Evolutionary conservation across 2,888 invertebrate genomes (phyloP).

Genomic region (Tuta absoluta): DNA sequence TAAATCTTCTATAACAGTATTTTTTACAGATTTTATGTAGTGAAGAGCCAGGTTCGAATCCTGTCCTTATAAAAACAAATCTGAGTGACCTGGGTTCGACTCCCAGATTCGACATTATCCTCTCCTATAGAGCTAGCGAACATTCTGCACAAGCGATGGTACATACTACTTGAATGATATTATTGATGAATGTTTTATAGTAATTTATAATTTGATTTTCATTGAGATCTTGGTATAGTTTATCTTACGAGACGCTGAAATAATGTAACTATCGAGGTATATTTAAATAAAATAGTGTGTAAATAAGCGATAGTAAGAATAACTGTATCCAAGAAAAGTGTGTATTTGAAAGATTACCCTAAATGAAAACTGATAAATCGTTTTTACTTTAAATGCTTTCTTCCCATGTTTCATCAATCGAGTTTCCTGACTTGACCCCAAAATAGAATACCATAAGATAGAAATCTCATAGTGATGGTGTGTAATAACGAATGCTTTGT

Average conservation of each 20-base stretch:
- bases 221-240: constrained; percentile 5
- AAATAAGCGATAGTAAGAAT: neutral
- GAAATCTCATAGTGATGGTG: neutral
- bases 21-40: neutral
- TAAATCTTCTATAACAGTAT: no score
- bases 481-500: neutral
- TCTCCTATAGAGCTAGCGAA: constrained; percentile 5
- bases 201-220: neutral
- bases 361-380: neutral
- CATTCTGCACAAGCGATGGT: constrained; percentile 5
- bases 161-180: neutral
- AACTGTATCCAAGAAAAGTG: constrained; percentile 3
- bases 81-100: neutral
- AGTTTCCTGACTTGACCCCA: constrained; percentile 26
- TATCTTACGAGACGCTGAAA: neutral
- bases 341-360: neutral
- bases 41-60: neutral
- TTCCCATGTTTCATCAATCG: constrained; percentile 15
- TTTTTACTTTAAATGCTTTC: constrained; percentile 5
- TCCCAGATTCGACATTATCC: neutral
- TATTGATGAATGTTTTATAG: neutral
- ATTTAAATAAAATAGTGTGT: neutral
- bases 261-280: neutral
- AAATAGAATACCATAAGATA: neutral
- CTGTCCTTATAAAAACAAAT: neutral